Percentiles rank a stretch among this genome's conserved stretches.
These are phyloP conservation scores for Lypha dubia DNA, from an alignment of 2,888 invertebrate species.

Conservation along the genomic window DNA sequence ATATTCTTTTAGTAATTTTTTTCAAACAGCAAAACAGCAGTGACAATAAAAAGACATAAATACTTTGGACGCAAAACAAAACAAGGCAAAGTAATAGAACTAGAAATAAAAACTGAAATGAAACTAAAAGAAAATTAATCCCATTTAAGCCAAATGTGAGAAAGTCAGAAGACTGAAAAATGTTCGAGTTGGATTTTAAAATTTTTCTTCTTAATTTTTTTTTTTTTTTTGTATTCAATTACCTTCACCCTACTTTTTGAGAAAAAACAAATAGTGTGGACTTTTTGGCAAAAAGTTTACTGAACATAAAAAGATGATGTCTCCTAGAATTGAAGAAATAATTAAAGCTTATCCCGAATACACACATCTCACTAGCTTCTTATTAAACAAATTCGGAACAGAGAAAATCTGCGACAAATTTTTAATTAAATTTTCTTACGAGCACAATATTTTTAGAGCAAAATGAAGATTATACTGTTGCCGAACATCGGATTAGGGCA, in stretches of 20 bases:
- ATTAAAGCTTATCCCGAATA: too few species aligned
- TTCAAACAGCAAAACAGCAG: conserved; percentile 30
- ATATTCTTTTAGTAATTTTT: conserved; percentile 48
- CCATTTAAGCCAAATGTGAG: conserved; percentile 48
- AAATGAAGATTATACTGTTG: too few species aligned
- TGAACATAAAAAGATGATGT: background rate
- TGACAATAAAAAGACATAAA: conserved; percentile 35
- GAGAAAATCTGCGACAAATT: too few species aligned
- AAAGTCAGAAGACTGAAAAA: conserved; percentile 30
- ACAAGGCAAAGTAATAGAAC: conserved; percentile 6
- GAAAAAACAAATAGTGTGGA: too few species aligned
- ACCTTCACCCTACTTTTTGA: background rate
- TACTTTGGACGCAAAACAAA: background rate
- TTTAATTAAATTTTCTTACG: too few species aligned
- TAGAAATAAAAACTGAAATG: too few species aligned
- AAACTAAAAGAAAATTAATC: conserved; percentile 29
- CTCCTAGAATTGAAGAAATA: too few species aligned
- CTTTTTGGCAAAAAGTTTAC: background rate
- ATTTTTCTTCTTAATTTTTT: background rate
- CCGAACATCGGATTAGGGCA: too few species aligned
- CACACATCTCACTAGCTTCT: too few species aligned
- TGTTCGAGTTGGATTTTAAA: background rate
- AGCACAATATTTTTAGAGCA: too few species aligned
- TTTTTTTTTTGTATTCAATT: conserved; percentile 5
- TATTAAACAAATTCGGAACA: too few species aligned